These are phyloP conservation scores for Periplaneta americana DNA, from an alignment of 1,140 invertebrate species.

Conservation along the genomic window DNA sequence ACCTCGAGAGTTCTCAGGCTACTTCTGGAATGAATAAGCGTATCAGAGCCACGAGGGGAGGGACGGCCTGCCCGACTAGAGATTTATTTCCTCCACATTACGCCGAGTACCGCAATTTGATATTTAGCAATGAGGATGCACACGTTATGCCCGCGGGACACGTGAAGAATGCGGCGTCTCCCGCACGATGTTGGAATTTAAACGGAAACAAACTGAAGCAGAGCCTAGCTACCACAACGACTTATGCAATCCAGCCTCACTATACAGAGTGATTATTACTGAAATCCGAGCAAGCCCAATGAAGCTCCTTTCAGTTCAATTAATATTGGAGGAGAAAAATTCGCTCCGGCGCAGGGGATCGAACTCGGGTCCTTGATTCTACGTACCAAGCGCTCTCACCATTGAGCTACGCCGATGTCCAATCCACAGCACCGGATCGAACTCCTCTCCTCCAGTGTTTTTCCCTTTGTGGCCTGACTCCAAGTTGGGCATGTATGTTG, in stretches of 20 bases:
- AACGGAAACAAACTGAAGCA: background rate
- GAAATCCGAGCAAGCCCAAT: too few species aligned
- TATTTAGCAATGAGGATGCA: background rate
- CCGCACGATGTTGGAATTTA: background rate
- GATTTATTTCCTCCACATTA: background rate
- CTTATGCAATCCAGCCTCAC: background rate
- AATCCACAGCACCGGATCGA: too few species aligned
- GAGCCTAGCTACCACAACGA: background rate
- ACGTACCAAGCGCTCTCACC: too few species aligned
- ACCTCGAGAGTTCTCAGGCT: background rate
- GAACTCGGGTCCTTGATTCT: too few species aligned
- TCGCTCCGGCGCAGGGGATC: too few species aligned
- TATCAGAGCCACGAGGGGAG: background rate
- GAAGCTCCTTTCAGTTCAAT: too few species aligned
- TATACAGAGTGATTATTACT: background rate
- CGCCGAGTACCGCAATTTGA: background rate
- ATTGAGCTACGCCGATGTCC: too few species aligned
- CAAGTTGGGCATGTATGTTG: too few species aligned
- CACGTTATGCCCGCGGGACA: background rate
- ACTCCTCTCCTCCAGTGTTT: too few species aligned
- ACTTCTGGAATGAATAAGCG: background rate
- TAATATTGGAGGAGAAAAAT: too few species aligned
- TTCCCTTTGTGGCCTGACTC: too few species aligned
- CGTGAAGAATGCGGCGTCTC: background rate
- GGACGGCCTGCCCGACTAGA: background rate